Base-by-base conservation (phyloP, 2,113 vertebrate species). In the Cynocephalus volans region DNA sequence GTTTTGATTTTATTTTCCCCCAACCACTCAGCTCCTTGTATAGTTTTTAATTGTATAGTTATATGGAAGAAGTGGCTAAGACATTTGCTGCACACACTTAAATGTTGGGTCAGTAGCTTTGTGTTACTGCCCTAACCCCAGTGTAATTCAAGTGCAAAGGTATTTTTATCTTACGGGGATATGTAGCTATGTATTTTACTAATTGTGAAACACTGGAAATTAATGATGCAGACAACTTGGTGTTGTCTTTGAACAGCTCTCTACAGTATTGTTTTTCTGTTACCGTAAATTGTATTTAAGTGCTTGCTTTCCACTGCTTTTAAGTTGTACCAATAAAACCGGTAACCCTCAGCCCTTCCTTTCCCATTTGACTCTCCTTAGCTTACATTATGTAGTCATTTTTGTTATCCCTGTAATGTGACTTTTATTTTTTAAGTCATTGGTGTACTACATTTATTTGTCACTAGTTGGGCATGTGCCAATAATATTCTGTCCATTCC, bases 181-280 rank as follows among this genome's bases (percentile, higher is more conserved):
- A 95, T 98, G 88, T 95, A 96, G 96, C 88, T 98, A 85, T 97
- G 95, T 97, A 98, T 96, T 97, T 97, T 97, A 97, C 92, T 98
- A 97, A 93, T 95, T 97, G 97, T 98, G 90, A 97, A 97, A 98
- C 97, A 98, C 97, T 98, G 97, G 98, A 98, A 98, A 97, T 92
- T 93, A 96, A 95, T 83, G 83, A 97, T 96, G 93, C 96, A 97
- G 94, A 95, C 85, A 96, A 88, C 83, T 96, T 97, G 90, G 76
- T 97, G 87, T 97, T 72, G 84, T 96, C 77, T 97, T 97, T 77
- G 81, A 98, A 95, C 75, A 96, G 89, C 91, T 97, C 81, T 93
- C 80, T 95, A 83, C 97, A 97, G 96, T 97, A 50, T 95, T 97
- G 94, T 95, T 54, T 92, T 87, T 18, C 54, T 93, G 76, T 98